These are phyloP conservation scores for Tetragonula clypearis DNA, from an alignment of 1,140 invertebrate species.

Conservation along the genomic window DNA sequence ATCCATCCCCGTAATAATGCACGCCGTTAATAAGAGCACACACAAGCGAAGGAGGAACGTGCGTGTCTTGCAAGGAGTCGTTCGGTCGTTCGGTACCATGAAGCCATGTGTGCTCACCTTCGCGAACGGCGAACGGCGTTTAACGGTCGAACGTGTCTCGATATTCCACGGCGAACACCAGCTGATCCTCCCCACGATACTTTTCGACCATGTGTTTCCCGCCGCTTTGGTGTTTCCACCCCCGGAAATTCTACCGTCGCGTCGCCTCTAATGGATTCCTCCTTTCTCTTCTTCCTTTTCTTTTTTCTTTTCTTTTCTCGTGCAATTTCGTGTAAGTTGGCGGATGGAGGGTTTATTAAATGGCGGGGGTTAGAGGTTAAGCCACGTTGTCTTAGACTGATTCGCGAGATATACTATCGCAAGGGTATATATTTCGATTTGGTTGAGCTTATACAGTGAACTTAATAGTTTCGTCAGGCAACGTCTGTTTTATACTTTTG, in stretches of 20 bases:
- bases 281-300: background rate
- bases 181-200: conserved; percentile 55
- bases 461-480: too few species aligned
- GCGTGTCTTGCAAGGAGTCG: conserved; percentile 64
- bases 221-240: conserved; percentile 51
- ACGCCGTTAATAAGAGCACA: conserved; percentile 64
- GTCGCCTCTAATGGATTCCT: background rate
- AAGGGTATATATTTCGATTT: too few species aligned
- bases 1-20: conserved; percentile 65
- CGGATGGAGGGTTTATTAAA: background rate
- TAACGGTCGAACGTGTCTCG: conserved; percentile 59
- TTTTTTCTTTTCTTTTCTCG: background rate
- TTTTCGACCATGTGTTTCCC: conserved; percentile 66
- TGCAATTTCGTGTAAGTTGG: background rate
- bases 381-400: background rate
- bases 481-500: too few species aligned
- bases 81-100: conserved; percentile 31
- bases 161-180: conserved; percentile 53
- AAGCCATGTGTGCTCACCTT: conserved; percentile 66
- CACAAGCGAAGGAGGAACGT: conserved; percentile 37
- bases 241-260: background rate
- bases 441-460: too few species aligned
- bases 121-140: conserved; percentile 63
- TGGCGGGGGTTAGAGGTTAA: background rate
- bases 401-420: too few species aligned